These are phyloP conservation scores for Tyria jacobaeae DNA, from an alignment of 2,888 invertebrate genomes.

Conservation along the genomic window DNA sequence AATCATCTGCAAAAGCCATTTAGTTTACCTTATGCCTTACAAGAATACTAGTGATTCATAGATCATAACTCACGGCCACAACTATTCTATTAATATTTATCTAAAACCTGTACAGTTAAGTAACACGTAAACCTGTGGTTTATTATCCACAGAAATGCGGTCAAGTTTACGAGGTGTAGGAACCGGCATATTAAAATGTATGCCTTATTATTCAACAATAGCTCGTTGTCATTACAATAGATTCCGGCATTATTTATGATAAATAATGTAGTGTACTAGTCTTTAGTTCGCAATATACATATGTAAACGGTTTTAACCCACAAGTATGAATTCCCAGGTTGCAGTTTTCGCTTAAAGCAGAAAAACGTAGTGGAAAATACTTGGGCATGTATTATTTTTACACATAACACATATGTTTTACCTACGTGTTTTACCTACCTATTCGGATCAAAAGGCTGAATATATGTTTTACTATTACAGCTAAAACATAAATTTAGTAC, in stretches of 20 bases:
- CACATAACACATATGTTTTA: too few relatives aligned
- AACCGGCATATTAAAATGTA: conserved; percentile 9
- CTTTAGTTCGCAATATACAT: not conserved
- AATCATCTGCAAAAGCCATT: too few relatives aligned
- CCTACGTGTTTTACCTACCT: too few relatives aligned
- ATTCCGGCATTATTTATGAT: not conserved
- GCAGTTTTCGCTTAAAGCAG: not conserved
- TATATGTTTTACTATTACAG: too few relatives aligned
- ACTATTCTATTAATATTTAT: not conserved
- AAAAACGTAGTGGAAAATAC: not conserved
- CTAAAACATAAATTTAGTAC: too few relatives aligned
- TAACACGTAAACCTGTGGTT: conserved; percentile 1
- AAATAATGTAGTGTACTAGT: not conserved
- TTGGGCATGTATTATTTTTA: not conserved
- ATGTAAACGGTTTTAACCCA: not conserved
- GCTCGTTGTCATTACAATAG: not conserved
- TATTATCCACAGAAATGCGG: conserved; percentile 18
- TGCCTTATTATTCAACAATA: conserved; percentile 12
- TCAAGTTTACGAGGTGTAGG: conserved; percentile 21
- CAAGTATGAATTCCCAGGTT: not conserved
- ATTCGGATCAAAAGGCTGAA: too few relatives aligned
- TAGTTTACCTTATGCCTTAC: not conserved
- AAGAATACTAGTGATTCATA: too few relatives aligned
- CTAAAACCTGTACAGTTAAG: not conserved
- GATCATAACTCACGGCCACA: not conserved